These are phyloP conservation scores for Thamnophis elegans DNA, from an alignment of 2,797 vertebrate species.

Conservation along the genomic window DNA sequence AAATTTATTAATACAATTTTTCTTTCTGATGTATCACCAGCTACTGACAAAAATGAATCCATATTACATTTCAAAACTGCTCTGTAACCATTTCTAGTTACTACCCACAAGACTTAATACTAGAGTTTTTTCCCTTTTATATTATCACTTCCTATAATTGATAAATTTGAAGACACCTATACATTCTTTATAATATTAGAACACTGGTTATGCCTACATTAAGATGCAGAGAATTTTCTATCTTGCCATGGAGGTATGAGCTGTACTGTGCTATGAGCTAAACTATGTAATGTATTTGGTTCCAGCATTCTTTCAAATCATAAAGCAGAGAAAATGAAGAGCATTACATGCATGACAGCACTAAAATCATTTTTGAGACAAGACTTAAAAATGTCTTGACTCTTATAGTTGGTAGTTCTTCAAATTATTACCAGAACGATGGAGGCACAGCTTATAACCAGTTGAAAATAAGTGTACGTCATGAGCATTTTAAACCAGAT, in stretches of 20 bases:
- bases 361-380: neutral
- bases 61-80: neutral
- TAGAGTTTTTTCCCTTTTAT: neutral
- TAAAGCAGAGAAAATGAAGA: neutral
- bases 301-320: neutral
- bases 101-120: too few relatives aligned
- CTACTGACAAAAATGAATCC: neutral
- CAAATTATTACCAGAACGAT: neutral
- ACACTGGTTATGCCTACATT: neutral
- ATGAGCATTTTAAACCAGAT: neutral
- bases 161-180: neutral
- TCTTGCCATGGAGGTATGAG: neutral
- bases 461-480: neutral
- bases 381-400: neutral
- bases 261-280: neutral
- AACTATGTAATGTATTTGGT: neutral
- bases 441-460: neutral
- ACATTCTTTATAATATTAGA: neutral
- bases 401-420: neutral
- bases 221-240: neutral
- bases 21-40: neutral
- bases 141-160: neutral
- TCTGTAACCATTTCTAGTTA: neutral
- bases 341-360: neutral
- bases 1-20: neutral